Evolutionary conservation across 2,888 invertebrate genomes (phyloP).

Genomic region (Neoascia interrupta): DNA sequence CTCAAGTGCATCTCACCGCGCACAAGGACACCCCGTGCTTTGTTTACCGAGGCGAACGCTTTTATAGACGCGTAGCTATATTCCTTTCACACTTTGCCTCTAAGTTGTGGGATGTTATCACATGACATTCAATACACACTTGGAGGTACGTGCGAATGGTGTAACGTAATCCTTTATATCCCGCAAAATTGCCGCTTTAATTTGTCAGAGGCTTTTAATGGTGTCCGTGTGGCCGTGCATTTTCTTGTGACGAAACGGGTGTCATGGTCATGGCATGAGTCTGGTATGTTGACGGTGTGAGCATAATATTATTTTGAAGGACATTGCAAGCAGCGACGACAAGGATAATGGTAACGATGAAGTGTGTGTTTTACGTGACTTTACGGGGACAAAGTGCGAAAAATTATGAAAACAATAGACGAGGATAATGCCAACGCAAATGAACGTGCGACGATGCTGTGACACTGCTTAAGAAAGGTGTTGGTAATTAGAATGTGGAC

Average conservation of each 20-base stretch:
- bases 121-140: slow-evolving; percentile 62
- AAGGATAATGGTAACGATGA: slow-evolving; percentile 29
- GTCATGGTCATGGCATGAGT: too few relatives aligned
- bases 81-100: slow-evolving; percentile 6
- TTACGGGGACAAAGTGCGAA: slow-evolving; percentile 55
- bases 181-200: slow-evolving; percentile 68
- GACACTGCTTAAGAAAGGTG: too few relatives aligned
- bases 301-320: slow-evolving; percentile 43
- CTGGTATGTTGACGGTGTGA: slow-evolving; percentile 28
- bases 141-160: slow-evolving; percentile 65
- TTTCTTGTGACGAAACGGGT: too few relatives aligned
- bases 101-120: slow-evolving; percentile 40
- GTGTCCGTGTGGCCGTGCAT: slow-evolving; percentile 47
- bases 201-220: slow-evolving; percentile 58
- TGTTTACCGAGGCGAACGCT: slow-evolving; percentile 29
- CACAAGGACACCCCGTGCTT: slow-evolving; percentile 30
- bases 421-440: too few relatives aligned
- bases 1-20: too few relatives aligned
- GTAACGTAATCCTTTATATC: slow-evolving; percentile 67
- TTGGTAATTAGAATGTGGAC: slow-evolving; percentile 57
- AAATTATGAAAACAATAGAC: slow-evolving; percentile 57
- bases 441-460: too few relatives aligned
- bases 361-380: slow-evolving; percentile 48
- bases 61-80: slow-evolving; percentile 53
- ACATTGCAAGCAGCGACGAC: slow-evolving; percentile 50